Percentiles rank a stretch among this genome's conserved stretches.
Evolutionary conservation across 2,797 vertebrate species (phyloP).

Genomic region (Chaunax sp.): DNA sequence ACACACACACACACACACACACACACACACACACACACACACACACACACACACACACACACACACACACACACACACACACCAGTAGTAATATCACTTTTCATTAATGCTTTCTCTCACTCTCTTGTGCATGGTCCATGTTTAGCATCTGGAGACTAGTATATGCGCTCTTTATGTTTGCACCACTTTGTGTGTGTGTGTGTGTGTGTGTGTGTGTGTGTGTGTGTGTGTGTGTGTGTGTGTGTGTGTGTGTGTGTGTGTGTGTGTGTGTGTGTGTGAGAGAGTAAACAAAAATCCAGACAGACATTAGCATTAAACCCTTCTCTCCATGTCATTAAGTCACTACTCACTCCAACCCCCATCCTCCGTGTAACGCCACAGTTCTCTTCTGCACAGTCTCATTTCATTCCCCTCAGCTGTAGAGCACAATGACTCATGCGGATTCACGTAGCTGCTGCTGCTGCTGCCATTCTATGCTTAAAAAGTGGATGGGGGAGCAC

Average conservation of each 20-base stretch:
- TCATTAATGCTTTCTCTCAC: slow-evolving; percentile 16
- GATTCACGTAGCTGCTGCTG: slow-evolving; percentile 26
- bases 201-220: slow-evolving; percentile 21
- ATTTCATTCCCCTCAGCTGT: slow-evolving; percentile 59
- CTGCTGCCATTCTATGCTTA: not conserved
- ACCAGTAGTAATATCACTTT: slow-evolving; percentile 17
- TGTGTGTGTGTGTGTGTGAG: no score
- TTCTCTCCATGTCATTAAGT: slow-evolving; percentile 65
- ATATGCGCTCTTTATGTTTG: slow-evolving; percentile 6
- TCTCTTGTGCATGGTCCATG: not conserved
- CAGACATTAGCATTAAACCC: slow-evolving; percentile 70
- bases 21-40: no score
- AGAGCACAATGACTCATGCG: slow-evolving; percentile 58
- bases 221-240: slow-evolving; percentile 12
- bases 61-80: no score
- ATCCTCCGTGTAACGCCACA: slow-evolving; percentile 10
- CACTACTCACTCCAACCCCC: not conserved
- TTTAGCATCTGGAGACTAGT: slow-evolving; percentile 53
- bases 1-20: not conserved
- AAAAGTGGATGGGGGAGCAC: not conserved
- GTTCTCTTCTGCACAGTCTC: slow-evolving; percentile 43
- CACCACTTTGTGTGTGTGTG: slow-evolving; percentile 18
- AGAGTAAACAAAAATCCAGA: no score
- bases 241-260: slow-evolving; percentile 19
- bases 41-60: no score